Evolutionary conservation across 2,797 vertebrate species (phyloP).

Genomic region (Sebastolobus altivelis): DNA sequence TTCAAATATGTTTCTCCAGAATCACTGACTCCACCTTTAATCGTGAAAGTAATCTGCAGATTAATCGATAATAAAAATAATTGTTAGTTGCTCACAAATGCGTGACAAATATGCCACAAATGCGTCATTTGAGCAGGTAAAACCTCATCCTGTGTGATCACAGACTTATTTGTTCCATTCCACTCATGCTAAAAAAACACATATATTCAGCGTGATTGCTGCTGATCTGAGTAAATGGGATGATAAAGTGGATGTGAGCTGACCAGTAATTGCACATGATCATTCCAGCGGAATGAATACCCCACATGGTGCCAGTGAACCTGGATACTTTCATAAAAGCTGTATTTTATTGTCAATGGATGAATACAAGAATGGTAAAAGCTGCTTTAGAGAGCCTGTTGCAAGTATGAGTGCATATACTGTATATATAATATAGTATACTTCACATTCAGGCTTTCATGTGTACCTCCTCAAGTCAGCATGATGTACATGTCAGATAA

Average conservation of each 20-base stretch:
- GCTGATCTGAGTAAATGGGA: background rate
- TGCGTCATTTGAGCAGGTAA: background rate
- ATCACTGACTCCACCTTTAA: too few relatives aligned
- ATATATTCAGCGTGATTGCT: background rate
- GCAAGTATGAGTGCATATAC: background rate
- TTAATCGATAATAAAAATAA: background rate
- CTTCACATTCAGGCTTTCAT: constrained; percentile 1
- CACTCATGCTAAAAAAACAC: background rate
- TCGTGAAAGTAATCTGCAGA: too few relatives aligned
- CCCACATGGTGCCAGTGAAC: background rate
- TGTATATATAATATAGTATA: too few relatives aligned
- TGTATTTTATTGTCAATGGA: background rate
- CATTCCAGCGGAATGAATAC: background rate
- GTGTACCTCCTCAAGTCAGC: background rate
- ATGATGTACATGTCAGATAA: background rate
- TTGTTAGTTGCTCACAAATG: background rate
- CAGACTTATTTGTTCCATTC: background rate
- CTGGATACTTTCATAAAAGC: background rate
- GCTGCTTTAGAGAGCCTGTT: background rate
- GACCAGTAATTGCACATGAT: background rate
- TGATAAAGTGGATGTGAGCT: background rate
- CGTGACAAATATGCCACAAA: background rate
- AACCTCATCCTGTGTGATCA: background rate
- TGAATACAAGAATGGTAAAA: background rate
- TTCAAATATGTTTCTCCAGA: too few relatives aligned